Percentiles rank a stretch among this genome's conserved stretches.
Evolutionary conservation across 2,113 vertebrate species (phyloP).

Genomic region (Pristiophorus japonicus): DNA sequence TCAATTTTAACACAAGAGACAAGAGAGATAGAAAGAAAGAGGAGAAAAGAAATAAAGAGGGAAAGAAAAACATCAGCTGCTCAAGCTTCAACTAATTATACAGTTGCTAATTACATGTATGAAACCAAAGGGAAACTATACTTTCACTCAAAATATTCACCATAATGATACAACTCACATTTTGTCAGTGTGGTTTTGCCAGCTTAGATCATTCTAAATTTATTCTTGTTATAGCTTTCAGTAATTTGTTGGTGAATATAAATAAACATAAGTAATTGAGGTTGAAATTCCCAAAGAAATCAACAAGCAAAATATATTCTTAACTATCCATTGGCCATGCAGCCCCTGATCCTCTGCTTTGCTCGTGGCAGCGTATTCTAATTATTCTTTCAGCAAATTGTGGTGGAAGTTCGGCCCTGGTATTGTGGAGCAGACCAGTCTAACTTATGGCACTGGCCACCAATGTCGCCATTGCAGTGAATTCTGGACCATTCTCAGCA

Average conservation of each 20-base stretch:
- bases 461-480: too few species aligned
- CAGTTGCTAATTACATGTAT: too few species aligned
- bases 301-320: background rate
- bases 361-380: too few species aligned
- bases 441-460: too few species aligned
- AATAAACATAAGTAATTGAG: background rate
- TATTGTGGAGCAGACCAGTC: too few species aligned
- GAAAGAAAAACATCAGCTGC: too few species aligned
- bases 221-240: background rate
- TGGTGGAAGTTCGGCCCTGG: too few species aligned
- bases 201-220: background rate
- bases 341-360: too few species aligned
- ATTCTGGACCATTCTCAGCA: too few species aligned
- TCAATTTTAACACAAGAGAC: background rate
- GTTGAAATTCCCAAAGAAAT: background rate
- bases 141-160: background rate
- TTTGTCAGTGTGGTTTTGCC: background rate
- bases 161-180: background rate
- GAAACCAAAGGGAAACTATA: background rate
- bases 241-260: background rate
- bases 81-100: background rate
- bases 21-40: background rate
- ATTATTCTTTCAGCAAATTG: too few species aligned
- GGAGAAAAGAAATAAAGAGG: background rate
- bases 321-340: background rate